Evolutionary conservation across 2,888 invertebrate genomes (phyloP), one percentile per base, ranked within the genome.

Genomic region (Ephialtes manifestator): DNA sequence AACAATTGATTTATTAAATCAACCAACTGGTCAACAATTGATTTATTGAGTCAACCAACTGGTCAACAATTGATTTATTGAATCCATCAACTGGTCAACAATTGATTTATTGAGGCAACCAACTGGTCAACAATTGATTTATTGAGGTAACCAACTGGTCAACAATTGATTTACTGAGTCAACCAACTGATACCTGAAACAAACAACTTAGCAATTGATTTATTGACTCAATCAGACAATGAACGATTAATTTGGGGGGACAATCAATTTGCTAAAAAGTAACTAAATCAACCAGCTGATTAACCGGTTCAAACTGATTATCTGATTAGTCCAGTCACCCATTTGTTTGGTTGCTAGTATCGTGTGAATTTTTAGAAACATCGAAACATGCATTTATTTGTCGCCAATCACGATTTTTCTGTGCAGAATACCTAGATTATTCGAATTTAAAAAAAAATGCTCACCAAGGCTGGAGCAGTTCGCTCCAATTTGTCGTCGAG

Each of bases 401-500:
- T 18, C 8, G 53, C 18, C 13, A 60, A 60, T 15, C 1, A 2
- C 15, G 15, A 31, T n/a, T 67, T 39, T 67, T 20, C 10, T 46
- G 4, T 3, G 5, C 24, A 67, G 2, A 46, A 67, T 35, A 63
- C n/a, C 8, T 39, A 8, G 4, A 35, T 31, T 18, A 18, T 13
- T 24, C 5, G 8, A 53, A 53, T 15, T 15, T n/a, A n/a, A n/a
- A 76, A 20, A 39, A 28, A 76, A 58, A 72, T 80, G 88, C 93
- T 92, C 87, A 98, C 98, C 92, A 98, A 94, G 79, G 98, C 97
- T 0, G 98, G 98, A 15, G 98, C 98, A 76, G 97, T 97, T 89
- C 98, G 96, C 94, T 98, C 98, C 94, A 98, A 97, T 88, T 98
- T 98, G 94, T 98, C 98, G 75, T 97, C 97, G 46, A 98, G 97